Percentiles rank a stretch among this genome's conserved stretches.
Evolutionary conservation across 2,888 invertebrate species (phyloP).

Genomic region (Disparrhopalites patrizii): DNA sequence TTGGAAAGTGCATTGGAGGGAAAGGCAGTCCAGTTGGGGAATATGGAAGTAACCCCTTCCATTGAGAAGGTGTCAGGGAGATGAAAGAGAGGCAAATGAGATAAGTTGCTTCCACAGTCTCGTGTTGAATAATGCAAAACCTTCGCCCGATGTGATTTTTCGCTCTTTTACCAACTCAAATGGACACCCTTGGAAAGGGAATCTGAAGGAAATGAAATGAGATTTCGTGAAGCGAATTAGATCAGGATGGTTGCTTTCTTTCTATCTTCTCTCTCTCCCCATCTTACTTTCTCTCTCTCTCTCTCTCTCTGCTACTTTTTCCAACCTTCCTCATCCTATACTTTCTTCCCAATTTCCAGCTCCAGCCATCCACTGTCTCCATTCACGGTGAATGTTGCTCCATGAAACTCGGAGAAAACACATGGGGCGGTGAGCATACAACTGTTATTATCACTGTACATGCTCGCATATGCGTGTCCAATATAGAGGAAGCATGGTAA

Average conservation of each 20-base stretch:
- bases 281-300: neutral
- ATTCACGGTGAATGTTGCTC: neutral
- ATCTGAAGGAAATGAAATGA: constrained; percentile 27
- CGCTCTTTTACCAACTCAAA: constrained; percentile 10
- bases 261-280: neutral
- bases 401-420: neutral
- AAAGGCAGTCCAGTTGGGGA: constrained; percentile 3
- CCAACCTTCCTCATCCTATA: no score
- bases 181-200: constrained; percentile 6
- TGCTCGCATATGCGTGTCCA: no score
- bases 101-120: constrained; percentile 16
- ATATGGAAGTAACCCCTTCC: constrained; percentile 2
- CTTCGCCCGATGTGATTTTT: constrained; percentile 13
- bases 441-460: no score
- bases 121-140: constrained; percentile 22
- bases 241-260: constrained; percentile 18
- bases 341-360: neutral
- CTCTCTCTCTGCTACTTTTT: neutral
- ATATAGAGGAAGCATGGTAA: no score
- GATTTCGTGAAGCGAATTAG: constrained; percentile 27
- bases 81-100: constrained; percentile 21
- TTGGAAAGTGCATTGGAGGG: no score
- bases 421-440: neutral
- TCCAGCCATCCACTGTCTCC: neutral
- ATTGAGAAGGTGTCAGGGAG: constrained; percentile 6